A percentile compares a stretch with the other conserved stretches of the same genome.
These are phyloP conservation scores for Sebastes glaucus DNA, from an alignment of 2,797 vertebrate species.

Conservation along the genomic window DNA sequence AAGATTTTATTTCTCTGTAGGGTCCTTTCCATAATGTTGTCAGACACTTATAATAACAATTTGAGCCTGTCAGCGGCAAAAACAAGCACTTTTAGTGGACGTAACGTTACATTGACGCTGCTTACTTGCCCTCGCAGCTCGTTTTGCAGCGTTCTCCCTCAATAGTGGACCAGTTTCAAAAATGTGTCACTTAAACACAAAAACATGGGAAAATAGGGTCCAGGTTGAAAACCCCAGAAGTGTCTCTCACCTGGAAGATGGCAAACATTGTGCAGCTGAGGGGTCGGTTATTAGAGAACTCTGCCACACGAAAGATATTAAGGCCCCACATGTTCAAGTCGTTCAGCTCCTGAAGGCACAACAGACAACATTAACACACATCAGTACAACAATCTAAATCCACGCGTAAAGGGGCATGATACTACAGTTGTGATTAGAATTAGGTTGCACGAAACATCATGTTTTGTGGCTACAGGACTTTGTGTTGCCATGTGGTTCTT, in stretches of 20 bases:
- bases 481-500: not conserved
- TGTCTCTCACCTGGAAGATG: slow-evolving; percentile 89
- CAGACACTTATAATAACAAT: too few species aligned
- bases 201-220: not conserved
- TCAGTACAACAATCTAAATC: not conserved
- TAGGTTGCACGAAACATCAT: not conserved
- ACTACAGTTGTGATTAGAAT: not conserved
- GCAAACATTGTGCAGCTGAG: slow-evolving; percentile 94
- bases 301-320: slow-evolving; percentile 94
- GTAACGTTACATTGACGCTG: too few species aligned
- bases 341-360: slow-evolving; percentile 86
- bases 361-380: slow-evolving; percentile 1
- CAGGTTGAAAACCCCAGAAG: not conserved
- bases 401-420: not conserved
- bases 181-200: not conserved
- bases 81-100: too few species aligned
- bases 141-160: too few species aligned
- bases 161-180: not conserved
- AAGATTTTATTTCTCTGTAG: too few species aligned
- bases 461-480: not conserved
- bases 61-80: too few species aligned
- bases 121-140: too few species aligned
- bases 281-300: slow-evolving; percentile 91
- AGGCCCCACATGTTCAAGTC: slow-evolving; percentile 96
- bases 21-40: too few species aligned